Conservation (phyloP, 1,140 invertebrate genomes). For the Drosophila obscura region DNA sequence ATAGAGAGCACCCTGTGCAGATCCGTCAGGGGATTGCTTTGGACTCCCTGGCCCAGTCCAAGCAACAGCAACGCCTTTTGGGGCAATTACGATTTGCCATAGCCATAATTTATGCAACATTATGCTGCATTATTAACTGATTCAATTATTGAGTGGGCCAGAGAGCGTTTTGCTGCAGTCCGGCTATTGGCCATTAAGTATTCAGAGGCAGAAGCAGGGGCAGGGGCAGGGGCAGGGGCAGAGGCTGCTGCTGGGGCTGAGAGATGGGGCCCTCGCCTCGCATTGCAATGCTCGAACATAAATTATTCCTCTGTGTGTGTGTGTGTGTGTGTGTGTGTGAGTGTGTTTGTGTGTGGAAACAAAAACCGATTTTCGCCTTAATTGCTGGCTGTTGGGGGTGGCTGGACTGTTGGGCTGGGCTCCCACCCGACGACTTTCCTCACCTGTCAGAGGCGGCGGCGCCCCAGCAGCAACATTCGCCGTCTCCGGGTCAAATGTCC, state of each 20-base stretch:
- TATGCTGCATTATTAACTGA: constrained; percentile 60
- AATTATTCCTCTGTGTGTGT: too few relatives aligned
- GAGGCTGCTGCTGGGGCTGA: too few relatives aligned
- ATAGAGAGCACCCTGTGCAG: too few relatives aligned
- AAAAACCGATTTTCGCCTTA: constrained; percentile 47
- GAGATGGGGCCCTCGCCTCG: too few relatives aligned
- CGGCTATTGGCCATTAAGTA: constrained; percentile 38
- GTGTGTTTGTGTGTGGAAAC: constrained; percentile 11
- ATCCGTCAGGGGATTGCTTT: constrained; percentile 4
- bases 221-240: too few relatives aligned
- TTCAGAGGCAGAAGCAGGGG: neutral
- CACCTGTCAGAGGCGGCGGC: constrained; percentile 16
- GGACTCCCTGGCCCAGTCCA: neutral
- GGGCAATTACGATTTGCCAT: constrained; percentile 35
- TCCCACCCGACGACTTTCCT: constrained; percentile 23
- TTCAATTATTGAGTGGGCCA: constrained; percentile 49
- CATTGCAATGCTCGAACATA: too few relatives aligned
- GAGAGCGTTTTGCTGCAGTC: neutral
- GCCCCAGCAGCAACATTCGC: constrained; percentile 2
- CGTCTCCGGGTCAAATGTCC: constrained; percentile 51
- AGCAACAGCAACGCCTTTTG: neutral
- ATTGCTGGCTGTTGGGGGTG: constrained; percentile 26
- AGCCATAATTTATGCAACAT: constrained; percentile 53
- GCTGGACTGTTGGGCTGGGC: neutral
- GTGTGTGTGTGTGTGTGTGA: neutral